Evolutionary conservation across 2,797 vertebrate genomes (phyloP).

Genomic region (Argyrosomus regius): DNA sequence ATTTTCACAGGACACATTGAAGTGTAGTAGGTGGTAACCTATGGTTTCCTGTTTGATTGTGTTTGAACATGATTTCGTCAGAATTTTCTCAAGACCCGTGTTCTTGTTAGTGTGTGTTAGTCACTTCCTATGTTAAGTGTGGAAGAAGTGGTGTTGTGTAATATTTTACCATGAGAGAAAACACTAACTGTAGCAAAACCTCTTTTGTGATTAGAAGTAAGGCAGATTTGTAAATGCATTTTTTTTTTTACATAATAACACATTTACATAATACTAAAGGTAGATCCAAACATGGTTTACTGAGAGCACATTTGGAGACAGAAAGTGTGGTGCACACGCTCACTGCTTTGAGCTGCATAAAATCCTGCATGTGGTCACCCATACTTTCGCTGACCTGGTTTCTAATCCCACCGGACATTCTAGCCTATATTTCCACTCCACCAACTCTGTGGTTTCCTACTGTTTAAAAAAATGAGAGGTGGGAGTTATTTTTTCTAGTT

Average conservation of each 20-base stretch:
- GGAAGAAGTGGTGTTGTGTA: background rate
- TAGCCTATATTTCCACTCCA: background rate
- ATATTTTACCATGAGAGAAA: background rate
- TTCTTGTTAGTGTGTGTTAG: background rate
- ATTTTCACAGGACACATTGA: conserved; percentile 1
- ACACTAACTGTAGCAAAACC: background rate
- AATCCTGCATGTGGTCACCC: background rate
- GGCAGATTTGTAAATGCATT: background rate
- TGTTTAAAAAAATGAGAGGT: background rate
- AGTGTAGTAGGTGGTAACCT: background rate
- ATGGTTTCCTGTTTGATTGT: conserved; percentile 62
- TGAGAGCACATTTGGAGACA: background rate
- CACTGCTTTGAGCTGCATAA: background rate
- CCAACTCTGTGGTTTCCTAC: background rate
- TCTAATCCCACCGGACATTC: background rate
- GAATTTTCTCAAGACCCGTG: background rate
- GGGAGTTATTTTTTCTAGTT: no score
- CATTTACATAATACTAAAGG: no score
- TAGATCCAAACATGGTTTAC: background rate
- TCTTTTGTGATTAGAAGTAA: no score
- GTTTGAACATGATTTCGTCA: conserved; percentile 5
- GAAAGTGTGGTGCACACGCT: fast-evolving
- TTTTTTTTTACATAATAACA: background rate
- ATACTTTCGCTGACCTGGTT: conserved; percentile 5
- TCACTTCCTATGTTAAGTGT: conserved; percentile 45